phyloP scores from a whole-genome alignment of 2,113 vertebrate species.

The Cololabis saira region DNA sequence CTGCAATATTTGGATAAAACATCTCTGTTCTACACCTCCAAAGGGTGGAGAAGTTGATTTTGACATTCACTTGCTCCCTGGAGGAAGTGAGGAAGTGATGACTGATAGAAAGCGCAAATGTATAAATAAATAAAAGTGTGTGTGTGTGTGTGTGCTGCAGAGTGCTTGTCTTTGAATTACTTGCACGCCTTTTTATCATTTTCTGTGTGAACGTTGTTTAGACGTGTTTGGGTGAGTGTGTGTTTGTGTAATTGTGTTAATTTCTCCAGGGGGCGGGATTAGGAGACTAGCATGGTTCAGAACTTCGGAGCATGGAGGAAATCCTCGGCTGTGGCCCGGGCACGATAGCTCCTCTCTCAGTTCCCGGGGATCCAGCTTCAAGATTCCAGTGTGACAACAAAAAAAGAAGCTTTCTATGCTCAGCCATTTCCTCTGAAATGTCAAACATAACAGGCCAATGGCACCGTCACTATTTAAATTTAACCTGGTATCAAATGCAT shows the following conservation, averaged over 20 bases:
- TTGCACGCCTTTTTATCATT: slow-evolving; percentile 19
- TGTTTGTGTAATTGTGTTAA: too few species aligned
- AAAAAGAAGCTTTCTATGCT: too few species aligned
- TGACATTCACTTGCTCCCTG: not conserved
- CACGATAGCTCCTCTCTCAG: slow-evolving; percentile 38
- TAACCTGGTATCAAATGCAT: too few species aligned
- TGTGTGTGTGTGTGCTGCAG: too few species aligned
- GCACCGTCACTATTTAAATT: too few species aligned
- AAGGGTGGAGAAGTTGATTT: slow-evolving; percentile 28
- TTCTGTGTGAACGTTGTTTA: slow-evolving; percentile 2
- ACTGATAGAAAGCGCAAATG: too few species aligned
- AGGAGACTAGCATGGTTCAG: slow-evolving; percentile 61
- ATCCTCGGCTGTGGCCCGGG: slow-evolving; percentile 20
- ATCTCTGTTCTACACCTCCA: slow-evolving; percentile 1
- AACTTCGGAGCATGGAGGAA: slow-evolving; percentile 47
- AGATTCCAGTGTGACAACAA: too few species aligned
- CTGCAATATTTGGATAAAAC: not conserved
- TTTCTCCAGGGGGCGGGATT: slow-evolving; percentile 52
- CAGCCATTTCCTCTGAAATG: too few species aligned
- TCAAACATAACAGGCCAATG: too few species aligned
- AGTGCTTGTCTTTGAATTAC: slow-evolving; percentile 16
- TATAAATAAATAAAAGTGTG: too few species aligned
- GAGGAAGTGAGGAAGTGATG: too few species aligned
- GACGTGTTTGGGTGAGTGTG: too few species aligned
- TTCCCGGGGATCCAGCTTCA: not conserved